Conservation (phyloP, 1,140 invertebrate species). For the Monochamus saltuarius region DNA sequence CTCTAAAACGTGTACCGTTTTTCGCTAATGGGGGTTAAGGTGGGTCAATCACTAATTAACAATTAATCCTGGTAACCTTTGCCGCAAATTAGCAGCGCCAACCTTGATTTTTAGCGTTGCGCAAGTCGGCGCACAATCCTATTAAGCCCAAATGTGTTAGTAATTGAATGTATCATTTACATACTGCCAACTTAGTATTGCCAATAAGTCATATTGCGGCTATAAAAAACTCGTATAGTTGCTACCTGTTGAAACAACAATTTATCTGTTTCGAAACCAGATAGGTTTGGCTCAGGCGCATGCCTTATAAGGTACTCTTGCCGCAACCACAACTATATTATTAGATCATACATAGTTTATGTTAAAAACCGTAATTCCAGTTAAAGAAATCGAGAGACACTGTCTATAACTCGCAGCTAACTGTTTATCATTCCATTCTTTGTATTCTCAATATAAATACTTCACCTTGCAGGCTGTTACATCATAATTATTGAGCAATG, state of each 20-base stretch:
- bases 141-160: too few species aligned
- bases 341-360: slow-evolving; percentile 17
- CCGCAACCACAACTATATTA: slow-evolving; percentile 18
- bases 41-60: too few species aligned
- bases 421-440: not conserved
- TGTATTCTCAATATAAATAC: not conserved
- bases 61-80: too few species aligned
- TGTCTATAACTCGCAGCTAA: not conserved
- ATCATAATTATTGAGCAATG: slow-evolving; percentile 26
- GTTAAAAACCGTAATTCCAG: too few species aligned
- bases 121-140: too few species aligned
- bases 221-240: slow-evolving; percentile 7
- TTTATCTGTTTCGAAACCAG: slow-evolving; percentile 11
- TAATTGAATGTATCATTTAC: too few species aligned
- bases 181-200: not conserved
- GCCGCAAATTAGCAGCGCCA: too few species aligned
- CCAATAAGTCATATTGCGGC: slow-evolving; percentile 2
- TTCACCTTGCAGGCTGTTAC: slow-evolving; percentile 24
- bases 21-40: too few species aligned
- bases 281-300: slow-evolving; percentile 17
- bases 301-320: slow-evolving; percentile 19
- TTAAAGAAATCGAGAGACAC: not conserved
- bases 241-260: slow-evolving; percentile 16
- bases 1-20: too few species aligned
- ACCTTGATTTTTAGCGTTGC: too few species aligned